These are phyloP conservation scores for Pelagia noctiluca DNA, from an alignment of 30 jellyfish, hydroid and myxozoan genomes.

Conservation along the genomic window DNA sequence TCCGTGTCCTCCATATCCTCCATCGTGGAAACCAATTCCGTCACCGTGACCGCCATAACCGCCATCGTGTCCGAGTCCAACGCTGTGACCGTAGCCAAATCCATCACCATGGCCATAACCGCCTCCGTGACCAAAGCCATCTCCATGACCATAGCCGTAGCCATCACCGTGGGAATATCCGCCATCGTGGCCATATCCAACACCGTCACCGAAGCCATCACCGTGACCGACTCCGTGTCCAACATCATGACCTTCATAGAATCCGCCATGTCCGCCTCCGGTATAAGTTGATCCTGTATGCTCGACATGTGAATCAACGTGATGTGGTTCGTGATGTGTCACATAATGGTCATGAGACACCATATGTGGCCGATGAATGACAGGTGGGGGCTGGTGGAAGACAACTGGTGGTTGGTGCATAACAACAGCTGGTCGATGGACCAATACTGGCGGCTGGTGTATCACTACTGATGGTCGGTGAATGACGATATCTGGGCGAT, in stretches of 20 bases:
- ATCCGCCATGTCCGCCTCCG: slow-evolving; percentile 54
- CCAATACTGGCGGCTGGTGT: slow-evolving; percentile 97
- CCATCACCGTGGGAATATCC: slow-evolving; percentile 71
- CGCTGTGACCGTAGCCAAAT: slow-evolving; percentile 50
- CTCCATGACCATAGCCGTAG: slow-evolving; percentile 66
- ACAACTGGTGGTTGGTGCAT: slow-evolving; percentile 95
- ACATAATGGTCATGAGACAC: slow-evolving; percentile 93
- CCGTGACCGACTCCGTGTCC: slow-evolving; percentile 84
- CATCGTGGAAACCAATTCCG: slow-evolving; percentile 44
- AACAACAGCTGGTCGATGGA: slow-evolving; percentile 97
- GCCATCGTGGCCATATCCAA: slow-evolving; percentile 72
- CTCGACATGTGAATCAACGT: slow-evolving; percentile 88
- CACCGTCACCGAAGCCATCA: slow-evolving; percentile 62
- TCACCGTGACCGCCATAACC: slow-evolving; percentile 62
- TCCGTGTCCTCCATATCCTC: slow-evolving; percentile 50
- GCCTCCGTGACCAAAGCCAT: slow-evolving; percentile 23
- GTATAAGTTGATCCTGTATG: slow-evolving; percentile 84
- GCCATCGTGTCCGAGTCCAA: slow-evolving; percentile 65
- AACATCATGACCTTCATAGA: slow-evolving; percentile 67
- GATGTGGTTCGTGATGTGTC: slow-evolving; percentile 90
- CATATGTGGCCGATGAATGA: slow-evolving; percentile 87
- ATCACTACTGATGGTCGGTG: slow-evolving; percentile 98
- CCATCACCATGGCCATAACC: slow-evolving; percentile 48
- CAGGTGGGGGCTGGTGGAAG: slow-evolving; percentile 98
- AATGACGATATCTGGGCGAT: slow-evolving; percentile 97